Evolutionary conservation across 2,113 vertebrate species (phyloP).

Genomic region (Typhlomys cinereus): DNA sequence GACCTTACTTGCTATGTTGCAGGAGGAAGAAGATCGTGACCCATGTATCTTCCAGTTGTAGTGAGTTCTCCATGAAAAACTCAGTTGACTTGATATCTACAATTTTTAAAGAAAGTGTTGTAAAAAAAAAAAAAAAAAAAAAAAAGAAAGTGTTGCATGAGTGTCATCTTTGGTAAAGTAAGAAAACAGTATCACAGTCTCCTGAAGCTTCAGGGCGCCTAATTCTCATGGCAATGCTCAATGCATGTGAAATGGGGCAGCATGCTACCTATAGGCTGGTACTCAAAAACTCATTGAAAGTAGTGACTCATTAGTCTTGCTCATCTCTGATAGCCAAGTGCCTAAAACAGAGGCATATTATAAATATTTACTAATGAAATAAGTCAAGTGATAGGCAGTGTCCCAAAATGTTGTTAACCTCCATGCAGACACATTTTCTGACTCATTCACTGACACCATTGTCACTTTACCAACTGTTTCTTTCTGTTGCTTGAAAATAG

Average conservation of each 20-base stretch:
- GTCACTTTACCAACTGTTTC: background rate
- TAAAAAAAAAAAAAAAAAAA: too few relatives aligned
- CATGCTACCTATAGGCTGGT: background rate
- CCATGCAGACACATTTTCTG: background rate
- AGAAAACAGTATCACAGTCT: background rate
- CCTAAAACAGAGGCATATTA: background rate
- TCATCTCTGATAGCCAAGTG: background rate
- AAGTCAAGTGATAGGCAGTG: background rate
- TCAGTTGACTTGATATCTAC: background rate
- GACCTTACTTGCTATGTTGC: conserved; percentile 80
- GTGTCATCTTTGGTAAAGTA: background rate
- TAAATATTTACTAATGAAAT: background rate
- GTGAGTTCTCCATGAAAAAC: background rate
- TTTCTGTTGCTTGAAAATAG: background rate
- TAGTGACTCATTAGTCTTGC: background rate
- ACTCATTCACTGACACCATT: background rate
- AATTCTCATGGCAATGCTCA: background rate
- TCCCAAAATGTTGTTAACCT: conserved; percentile 10
- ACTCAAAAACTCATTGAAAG: background rate
- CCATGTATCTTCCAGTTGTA: conserved; percentile 61
- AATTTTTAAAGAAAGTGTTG: background rate
- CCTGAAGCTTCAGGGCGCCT: background rate
- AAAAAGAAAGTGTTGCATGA: background rate
- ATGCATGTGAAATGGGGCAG: background rate
- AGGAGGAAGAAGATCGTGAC: conserved; percentile 73